Conservation (phyloP, 2,797 vertebrate species). For the Cynopterus sphinx region DNA sequence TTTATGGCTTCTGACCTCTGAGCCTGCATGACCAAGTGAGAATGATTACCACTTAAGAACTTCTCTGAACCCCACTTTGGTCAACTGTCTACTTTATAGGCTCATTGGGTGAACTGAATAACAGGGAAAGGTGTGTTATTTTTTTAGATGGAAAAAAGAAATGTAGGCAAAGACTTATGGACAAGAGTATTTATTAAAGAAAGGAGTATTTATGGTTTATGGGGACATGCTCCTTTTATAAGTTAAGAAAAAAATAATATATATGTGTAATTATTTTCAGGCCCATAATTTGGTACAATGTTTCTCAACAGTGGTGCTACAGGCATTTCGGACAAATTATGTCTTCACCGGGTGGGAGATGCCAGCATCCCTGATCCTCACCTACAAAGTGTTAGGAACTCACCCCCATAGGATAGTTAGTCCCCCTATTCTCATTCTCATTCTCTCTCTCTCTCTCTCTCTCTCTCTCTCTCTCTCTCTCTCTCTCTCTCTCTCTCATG, state of each 20-base stretch:
- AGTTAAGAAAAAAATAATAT: not conserved
- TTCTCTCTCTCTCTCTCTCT: not conserved
- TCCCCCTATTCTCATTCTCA: no score
- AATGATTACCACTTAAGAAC: not conserved
- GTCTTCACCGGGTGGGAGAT: not conserved
- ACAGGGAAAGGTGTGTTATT: not conserved
- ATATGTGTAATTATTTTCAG: not conserved
- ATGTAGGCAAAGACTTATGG: not conserved
- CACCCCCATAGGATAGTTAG: not conserved
- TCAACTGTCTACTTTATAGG: not conserved
- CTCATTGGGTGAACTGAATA: not conserved
- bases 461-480: not conserved
- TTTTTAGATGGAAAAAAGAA: not conserved
- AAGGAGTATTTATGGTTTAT: not conserved
- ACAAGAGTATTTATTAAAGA: not conserved
- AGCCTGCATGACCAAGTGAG: not conserved
- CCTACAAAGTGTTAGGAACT: not conserved
- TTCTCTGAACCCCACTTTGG: not conserved
- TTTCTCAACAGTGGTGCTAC: not conserved
- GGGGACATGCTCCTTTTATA: not conserved
- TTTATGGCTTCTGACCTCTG: not conserved
- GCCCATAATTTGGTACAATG: not conserved
- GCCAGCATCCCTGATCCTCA: not conserved
- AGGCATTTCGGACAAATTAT: not conserved
- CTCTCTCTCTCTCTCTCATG: not conserved